These are phyloP conservation scores for Frieseomelitta varia DNA, from an alignment of 1,140 invertebrate species.

Conservation along the genomic window DNA sequence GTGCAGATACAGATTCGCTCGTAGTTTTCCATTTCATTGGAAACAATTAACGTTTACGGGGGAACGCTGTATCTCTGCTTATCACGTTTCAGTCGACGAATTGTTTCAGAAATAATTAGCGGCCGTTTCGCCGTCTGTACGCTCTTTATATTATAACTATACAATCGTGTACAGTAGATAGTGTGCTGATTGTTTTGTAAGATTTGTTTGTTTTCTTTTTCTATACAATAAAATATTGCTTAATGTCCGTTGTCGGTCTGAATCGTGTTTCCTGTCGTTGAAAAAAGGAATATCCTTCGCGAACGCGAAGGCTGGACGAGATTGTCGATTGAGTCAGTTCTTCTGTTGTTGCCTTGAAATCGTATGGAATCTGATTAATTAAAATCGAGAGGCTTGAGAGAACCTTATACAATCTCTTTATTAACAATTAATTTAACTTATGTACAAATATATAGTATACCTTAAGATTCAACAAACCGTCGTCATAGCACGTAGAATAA, in stretches of 20 bases:
- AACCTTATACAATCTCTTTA: slow-evolving; percentile 61
- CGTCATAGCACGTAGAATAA: slow-evolving; percentile 38
- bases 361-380: neutral
- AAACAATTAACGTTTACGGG: neutral
- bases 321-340: neutral
- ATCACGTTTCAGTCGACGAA: slow-evolving; percentile 24
- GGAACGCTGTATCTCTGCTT: neutral
- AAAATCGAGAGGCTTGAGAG: neutral
- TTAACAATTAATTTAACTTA: slow-evolving; percentile 73
- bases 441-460: slow-evolving; percentile 69
- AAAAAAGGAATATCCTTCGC: neutral
- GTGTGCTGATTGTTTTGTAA: slow-evolving; percentile 70
- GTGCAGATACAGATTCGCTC: neutral
- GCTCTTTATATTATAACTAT: slow-evolving; percentile 49
- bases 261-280: neutral
- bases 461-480: slow-evolving; percentile 70
- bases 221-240: slow-evolving; percentile 68
- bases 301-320: neutral
- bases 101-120: neutral
- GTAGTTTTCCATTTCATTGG: neutral
- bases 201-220: slow-evolving; percentile 70
- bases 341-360: neutral
- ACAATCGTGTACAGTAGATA: slow-evolving; percentile 67
- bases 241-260: slow-evolving; percentile 41
- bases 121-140: slow-evolving; percentile 7